A percentile compares a stretch with the other conserved stretches of the same genome.
Conservation (phyloP, 2,888 invertebrate genomes). For the Noctua janthina region DNA sequence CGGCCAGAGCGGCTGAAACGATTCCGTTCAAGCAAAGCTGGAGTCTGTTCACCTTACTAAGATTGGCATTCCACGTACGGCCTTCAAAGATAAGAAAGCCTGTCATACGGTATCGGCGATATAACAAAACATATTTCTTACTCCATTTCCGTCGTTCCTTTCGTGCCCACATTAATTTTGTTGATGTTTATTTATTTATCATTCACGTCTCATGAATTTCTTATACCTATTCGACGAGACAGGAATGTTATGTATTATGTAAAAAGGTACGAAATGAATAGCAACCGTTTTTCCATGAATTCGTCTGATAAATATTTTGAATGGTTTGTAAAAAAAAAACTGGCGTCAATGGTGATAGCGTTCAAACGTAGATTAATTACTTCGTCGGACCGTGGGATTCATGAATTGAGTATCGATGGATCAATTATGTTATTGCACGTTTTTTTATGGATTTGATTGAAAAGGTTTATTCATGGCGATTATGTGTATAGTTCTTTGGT, state of each 20-base stretch:
- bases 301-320: slow-evolving; percentile 34
- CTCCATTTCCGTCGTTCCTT: slow-evolving; percentile 43
- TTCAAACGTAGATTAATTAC: slow-evolving; percentile 31
- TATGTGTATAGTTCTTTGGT: background rate
- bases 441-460: slow-evolving; percentile 29
- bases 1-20: background rate
- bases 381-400: slow-evolving; percentile 41
- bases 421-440: slow-evolving; percentile 36
- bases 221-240: slow-evolving; percentile 33
- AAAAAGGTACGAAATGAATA: slow-evolving; percentile 39
- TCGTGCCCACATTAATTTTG: slow-evolving; percentile 47
- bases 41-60: slow-evolving; percentile 6
- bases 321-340: slow-evolving; percentile 28
- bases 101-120: slow-evolving; percentile 12
- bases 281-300: slow-evolving; percentile 40
- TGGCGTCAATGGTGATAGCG: slow-evolving; percentile 15
- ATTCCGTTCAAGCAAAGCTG: background rate
- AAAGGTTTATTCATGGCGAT: slow-evolving; percentile 24
- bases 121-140: slow-evolving; percentile 37
- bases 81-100: slow-evolving; percentile 25
- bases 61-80: slow-evolving; percentile 11
- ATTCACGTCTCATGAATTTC: slow-evolving; percentile 58
- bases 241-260: slow-evolving; percentile 48
- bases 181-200: slow-evolving; percentile 59
- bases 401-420: slow-evolving; percentile 35